A percentile compares a stretch with the other conserved stretches of the same genome.
Evolutionary conservation across 23 tunicate genomes (phyloP).

Genomic region (Oikopleura dioica): DNA sequence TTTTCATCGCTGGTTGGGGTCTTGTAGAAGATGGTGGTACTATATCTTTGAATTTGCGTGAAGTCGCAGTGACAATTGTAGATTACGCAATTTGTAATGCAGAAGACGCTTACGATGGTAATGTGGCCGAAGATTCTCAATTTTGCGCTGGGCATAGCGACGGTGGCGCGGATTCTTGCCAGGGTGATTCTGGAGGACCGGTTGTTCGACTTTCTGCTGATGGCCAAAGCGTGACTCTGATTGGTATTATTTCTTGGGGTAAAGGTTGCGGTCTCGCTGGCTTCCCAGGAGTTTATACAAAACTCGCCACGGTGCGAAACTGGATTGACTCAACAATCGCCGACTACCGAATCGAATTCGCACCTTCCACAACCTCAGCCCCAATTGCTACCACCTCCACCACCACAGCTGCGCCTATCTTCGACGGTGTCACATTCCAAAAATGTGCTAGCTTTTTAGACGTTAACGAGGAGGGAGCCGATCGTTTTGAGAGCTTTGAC

Average conservation of each 20-base stretch:
- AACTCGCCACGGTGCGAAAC: not conserved
- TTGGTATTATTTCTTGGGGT: constrained; percentile 32
- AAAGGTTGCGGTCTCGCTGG: constrained; percentile 18
- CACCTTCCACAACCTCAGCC: not conserved
- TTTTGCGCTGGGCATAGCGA: not conserved
- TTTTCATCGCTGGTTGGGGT: not conserved
- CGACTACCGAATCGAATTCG: not conserved
- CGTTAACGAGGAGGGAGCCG: not conserved
- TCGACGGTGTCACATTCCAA: no score
- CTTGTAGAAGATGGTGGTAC: no score
- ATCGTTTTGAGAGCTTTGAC: not conserved
- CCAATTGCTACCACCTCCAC: not conserved
- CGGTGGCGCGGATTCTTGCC: not conserved
- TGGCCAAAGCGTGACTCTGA: not conserved
- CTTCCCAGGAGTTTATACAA: constrained; percentile 18
- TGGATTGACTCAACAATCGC: constrained; percentile 18
- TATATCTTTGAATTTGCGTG: no score
- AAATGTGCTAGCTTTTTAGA: no score
- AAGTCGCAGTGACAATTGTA: no score
- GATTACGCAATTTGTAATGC: not conserved
- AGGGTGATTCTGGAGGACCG: constrained; percentile 37
- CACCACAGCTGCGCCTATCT: no score
- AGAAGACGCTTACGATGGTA: not conserved
- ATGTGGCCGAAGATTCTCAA: not conserved
- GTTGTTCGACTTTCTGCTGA: not conserved